Evolutionary conservation across 1,140 invertebrate species (phyloP), one percentile per base, ranked within the genome.

Genomic region (Luehdorfia chinensis): DNA sequence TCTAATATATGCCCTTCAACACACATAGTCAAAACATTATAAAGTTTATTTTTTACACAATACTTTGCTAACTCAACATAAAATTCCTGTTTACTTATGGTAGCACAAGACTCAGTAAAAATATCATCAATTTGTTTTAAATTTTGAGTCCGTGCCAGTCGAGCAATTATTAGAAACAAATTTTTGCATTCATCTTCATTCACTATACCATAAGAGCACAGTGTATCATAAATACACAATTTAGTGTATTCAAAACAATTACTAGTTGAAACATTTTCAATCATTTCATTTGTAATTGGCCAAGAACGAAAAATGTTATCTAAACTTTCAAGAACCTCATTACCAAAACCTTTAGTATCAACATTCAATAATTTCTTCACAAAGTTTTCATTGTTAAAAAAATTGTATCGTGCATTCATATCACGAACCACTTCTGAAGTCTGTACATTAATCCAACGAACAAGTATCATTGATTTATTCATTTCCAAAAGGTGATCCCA

Each of bases 271-370:
- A 90, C 77, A 30, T 36, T 66, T 21, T 87, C 71, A 47, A 92
- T 83, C 90, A 92, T 92, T 39, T 90, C 80, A 16, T 88, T 47
- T 3, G 84, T 88, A 32, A 92, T 90, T 30, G 87, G 55, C 69
- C 89, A 88, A 44, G 84, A 84, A 19, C 78, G 67, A 65, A 92
- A 89, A 27, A 88, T 70, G 11, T 74, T 70, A 45, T 87, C 79
- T 28, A 90, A 61, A 47, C 79, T 78, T 21, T 87, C 78, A 16
- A 86, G 52, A 8, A 87, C 68, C 41, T 77, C 54, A 11, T 45
- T 50, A 4, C 61, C 53, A 44, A 84, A 72, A 41, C 81, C 83
- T 49, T 75, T 76, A 1, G 80, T 81, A 18, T 84, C 76, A 45
- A 80, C 66, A 63, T 81, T 78, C 2, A 81, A 44, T 3, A 87